Base-by-base conservation (phyloP, 1,140 invertebrate genomes). In the Philaenus spumarius region DNA sequence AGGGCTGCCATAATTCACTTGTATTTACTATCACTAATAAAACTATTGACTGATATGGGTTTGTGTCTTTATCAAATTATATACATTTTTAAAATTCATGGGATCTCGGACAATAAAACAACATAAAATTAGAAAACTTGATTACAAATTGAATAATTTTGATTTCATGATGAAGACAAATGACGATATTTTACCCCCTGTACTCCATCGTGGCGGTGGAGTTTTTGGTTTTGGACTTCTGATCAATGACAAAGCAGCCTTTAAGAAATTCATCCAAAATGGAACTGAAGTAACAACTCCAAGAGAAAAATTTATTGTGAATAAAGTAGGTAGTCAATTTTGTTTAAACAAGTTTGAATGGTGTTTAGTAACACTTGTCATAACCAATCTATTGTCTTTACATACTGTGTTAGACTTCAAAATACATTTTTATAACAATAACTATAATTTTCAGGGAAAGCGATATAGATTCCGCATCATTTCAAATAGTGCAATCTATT, bases 401-500 rank as follows among this genome's bases (percentile, higher is more conserved):
- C 26, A 4, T 4, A 30, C 26, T 24, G 46, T 19, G n/a, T 46
- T 46, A 15, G 11, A 46, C 6, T 46, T 46, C 6, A n/a, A 15
- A n/a, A 46, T 12, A 15, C 43, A 9, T 46, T 22, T 3, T 48
- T 48, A 7, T 3, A 4, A 30, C 26, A 54, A 20, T 54, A 40
- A 42, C 2, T 11, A 24, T 59, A 14, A 37, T 15, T 58, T 63
- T 34, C 45, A 65, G 64, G 72, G 74, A 7, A 48, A 63, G 2
- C 66, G 74, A 14, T 77, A 80, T 62, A 69, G 79, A 45, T 76
- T 82, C 43, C 67, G 80, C 20, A 55, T 80, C 3, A 71, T 79
- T 12, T 77, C 73, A 60, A 75, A 75, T 50, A 75, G 74, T 63
- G 67, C 79, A 17, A 66, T 77, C 6, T 73, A 73, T 58, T 81